Base-by-base conservation (phyloP, 2,113 vertebrate genomes). In the Bubo blakistoni region DNA sequence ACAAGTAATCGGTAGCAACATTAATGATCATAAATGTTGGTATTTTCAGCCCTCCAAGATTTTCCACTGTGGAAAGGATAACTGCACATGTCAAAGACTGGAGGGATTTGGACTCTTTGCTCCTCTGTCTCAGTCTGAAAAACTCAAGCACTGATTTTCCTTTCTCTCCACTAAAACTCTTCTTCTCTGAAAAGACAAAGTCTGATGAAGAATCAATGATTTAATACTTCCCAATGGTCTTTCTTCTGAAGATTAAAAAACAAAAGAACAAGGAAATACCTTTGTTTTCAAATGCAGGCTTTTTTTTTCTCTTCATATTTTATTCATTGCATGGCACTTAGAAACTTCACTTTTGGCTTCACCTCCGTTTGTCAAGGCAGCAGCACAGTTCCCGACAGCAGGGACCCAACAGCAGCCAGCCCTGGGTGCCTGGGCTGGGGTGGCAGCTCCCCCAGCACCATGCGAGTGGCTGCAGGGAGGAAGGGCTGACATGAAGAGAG, bases 311-410 rank as follows among this genome's bases (percentile, higher is more conserved):
- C 46, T 72, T 90, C 20, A 4, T 40, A 58, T 52, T 69, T 81
- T 36, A 38, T 38, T 79, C 32, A 8, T 30, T 46, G 44, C n/a
- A 44, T 1, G 2, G 44, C 58, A 85, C 38, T 67, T 69, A 69
- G 52, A 80, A 72, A 44, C 38, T 38, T 81, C 32, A 5, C 18
- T 55, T 65, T 13, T 7, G 2, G 44, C n/a, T 59, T 44, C 51
- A 46, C 42, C 30, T 57, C 0, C 0, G n/a, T 29, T 44, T 30
- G 42, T 38, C 8, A 4, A 38, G 34, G n/a, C 3, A 3, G 61
- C 1, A 1, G 32, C 15, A 44, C 0, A 2, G 16, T 32, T 42
- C 2, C 20, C 2, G 1, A 22, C 0, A 3, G 26, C 30, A 38
- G 30, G 44, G 44, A 29, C 16, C 15, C 2, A 2, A 21, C 59